Conservation (phyloP, 2,113 vertebrate species). For the Rattus norvegicus region GRCr8 NC_086021.1:119887001-119887500, state of each 20-base stretch:
- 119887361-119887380: neutral
- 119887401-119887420: neutral
- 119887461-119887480: neutral
- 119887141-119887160: neutral
- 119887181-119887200: neutral
- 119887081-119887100: fast-evolving
- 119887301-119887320: neutral
- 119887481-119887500: neutral
- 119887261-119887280: neutral
- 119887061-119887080: neutral
- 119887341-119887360: neutral
- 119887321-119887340: neutral
- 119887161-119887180: neutral
- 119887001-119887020: constrained; percentile 16
- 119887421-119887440: neutral
- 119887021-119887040: neutral
- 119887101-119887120: neutral
- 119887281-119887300: neutral
- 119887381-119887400: constrained; percentile 3
- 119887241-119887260: neutral
- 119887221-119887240: neutral
- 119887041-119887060: neutral
- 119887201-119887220: neutral
- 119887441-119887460: neutral
- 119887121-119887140: neutral